phyloP scores from a whole-genome alignment of 2,888 invertebrate species.

The Volucella bombylans region DNA sequence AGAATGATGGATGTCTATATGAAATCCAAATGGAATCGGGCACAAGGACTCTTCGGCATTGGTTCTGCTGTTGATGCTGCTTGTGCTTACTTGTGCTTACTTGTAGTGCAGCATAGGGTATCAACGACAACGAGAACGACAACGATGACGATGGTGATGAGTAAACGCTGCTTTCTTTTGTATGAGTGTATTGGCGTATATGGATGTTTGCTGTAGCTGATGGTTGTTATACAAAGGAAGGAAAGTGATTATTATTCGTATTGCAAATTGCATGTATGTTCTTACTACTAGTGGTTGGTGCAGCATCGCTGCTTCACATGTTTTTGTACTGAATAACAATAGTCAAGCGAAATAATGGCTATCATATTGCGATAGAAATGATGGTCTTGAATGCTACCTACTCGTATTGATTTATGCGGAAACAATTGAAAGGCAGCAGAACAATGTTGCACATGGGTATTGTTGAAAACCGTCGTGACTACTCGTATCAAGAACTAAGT shows the following conservation, averaged over 20 bases:
- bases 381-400: constrained; percentile 54
- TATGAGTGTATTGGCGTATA: neutral
- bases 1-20: constrained; percentile 70
- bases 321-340: constrained; percentile 61
- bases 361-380: constrained; percentile 56
- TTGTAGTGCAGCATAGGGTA: constrained; percentile 18
- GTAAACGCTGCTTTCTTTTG: constrained; percentile 38
- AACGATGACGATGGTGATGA: constrained; percentile 37
- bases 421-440: constrained; percentile 53
- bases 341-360: constrained; percentile 60
- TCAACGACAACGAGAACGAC: neutral
- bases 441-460: constrained; percentile 26
- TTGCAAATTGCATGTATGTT: constrained; percentile 57
- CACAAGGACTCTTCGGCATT: constrained; percentile 56
- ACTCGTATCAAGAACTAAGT: constrained; percentile 41
- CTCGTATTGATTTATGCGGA: constrained; percentile 63
- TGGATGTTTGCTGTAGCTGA: constrained; percentile 32
- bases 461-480: constrained; percentile 27
- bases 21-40: constrained; percentile 64
- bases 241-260: constrained; percentile 59
- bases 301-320: constrained; percentile 38
- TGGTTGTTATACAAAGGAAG: constrained; percentile 36
- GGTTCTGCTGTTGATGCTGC: constrained; percentile 41
- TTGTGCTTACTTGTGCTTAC: constrained; percentile 20
- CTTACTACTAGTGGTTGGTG: constrained; percentile 9